phyloP scores from a whole-genome alignment of 1,140 invertebrate genomes.

The Metaphire vulgaris region DNA sequence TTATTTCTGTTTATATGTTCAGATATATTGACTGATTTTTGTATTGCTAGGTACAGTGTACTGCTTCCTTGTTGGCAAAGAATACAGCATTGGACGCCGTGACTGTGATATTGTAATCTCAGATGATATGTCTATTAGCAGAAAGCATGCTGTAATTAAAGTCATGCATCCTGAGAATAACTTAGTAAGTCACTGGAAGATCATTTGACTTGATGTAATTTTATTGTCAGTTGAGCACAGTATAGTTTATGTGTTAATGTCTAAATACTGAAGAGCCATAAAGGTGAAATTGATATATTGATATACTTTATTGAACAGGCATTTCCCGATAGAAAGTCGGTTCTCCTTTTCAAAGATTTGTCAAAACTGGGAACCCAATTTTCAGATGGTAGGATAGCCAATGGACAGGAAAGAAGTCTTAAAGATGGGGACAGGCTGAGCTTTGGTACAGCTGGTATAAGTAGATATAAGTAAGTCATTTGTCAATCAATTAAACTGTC shows the following conservation, averaged over 20 bases:
- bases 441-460: slow-evolving; percentile 41
- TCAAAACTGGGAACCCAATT: slow-evolving; percentile 54
- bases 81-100: slow-evolving; percentile 45
- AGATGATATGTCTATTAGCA: slow-evolving; percentile 47
- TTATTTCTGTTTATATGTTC: neutral
- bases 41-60: slow-evolving; percentile 32
- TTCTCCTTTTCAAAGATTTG: slow-evolving; percentile 46
- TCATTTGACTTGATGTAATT: neutral
- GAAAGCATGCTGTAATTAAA: slow-evolving; percentile 45
- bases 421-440: slow-evolving; percentile 44
- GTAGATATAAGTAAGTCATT: neutral
- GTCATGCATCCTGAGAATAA: slow-evolving; percentile 39
- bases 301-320: slow-evolving; percentile 33
- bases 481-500: neutral
- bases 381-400: slow-evolving; percentile 38
- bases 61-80: slow-evolving; percentile 34
- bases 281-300: neutral
- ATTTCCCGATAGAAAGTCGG: slow-evolving; percentile 38
- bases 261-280: neutral
- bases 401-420: slow-evolving; percentile 35
- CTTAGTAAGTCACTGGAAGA: slow-evolving; percentile 32
- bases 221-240: neutral
- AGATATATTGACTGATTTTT: neutral
- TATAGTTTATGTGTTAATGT: neutral
- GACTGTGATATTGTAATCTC: slow-evolving; percentile 42